phyloP scores from a whole-genome alignment of 2,888 invertebrate species.

The Noctua janthina region DNA sequence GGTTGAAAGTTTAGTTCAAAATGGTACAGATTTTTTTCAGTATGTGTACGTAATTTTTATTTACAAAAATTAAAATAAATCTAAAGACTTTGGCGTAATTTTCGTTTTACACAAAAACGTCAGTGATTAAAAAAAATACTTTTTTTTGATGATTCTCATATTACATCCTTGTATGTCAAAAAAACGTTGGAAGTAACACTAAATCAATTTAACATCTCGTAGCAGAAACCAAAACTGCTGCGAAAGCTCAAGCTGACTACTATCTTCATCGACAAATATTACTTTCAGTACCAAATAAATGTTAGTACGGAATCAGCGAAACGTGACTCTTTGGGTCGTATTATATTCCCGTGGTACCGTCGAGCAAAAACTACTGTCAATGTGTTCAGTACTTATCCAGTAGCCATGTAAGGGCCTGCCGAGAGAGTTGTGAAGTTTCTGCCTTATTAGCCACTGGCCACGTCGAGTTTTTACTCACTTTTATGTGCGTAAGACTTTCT shows the following conservation, averaged over 20 bases:
- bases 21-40: not conserved
- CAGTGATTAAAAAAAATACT: not conserved
- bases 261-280: slow-evolving; percentile 20
- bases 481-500: slow-evolving; percentile 70
- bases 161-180: not conserved
- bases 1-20: slow-evolving; percentile 3
- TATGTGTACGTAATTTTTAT: too few relatives aligned
- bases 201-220: slow-evolving; percentile 9
- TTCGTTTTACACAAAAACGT: not conserved
- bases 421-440: slow-evolving; percentile 66
- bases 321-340: slow-evolving; percentile 37
- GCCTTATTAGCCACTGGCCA: slow-evolving; percentile 63
- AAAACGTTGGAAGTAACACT: not conserved
- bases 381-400: slow-evolving; percentile 46
- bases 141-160: too few relatives aligned
- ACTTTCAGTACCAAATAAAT: slow-evolving; percentile 38
- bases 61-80: not conserved
- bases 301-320: slow-evolving; percentile 41
- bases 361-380: slow-evolving; percentile 57
- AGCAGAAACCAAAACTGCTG: slow-evolving; percentile 9
- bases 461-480: slow-evolving; percentile 62
- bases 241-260: slow-evolving; percentile 1
- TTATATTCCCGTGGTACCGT: slow-evolving; percentile 32
- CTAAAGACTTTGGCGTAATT: not conserved
- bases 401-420: slow-evolving; percentile 61